These are phyloP conservation scores for Coracias cyanogaster DNA, from an alignment of 2,797 vertebrate species.

Conservation along the genomic window DNA sequence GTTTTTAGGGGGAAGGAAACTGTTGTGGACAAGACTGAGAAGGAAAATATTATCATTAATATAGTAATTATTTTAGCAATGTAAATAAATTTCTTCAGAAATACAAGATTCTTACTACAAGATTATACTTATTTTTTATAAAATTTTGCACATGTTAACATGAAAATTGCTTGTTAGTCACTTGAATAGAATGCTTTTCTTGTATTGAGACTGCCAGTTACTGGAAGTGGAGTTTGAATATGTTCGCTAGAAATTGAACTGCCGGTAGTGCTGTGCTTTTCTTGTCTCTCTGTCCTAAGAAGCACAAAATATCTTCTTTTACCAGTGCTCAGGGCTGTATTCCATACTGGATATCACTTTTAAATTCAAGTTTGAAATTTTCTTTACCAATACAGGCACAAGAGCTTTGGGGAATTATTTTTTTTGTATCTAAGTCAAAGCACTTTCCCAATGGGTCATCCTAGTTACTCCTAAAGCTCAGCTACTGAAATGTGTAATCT, in stretches of 20 bases:
- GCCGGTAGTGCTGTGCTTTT: neutral
- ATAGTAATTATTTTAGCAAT: neutral
- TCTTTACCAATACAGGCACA: neutral
- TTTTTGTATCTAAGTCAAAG: neutral
- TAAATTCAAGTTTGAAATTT: neutral
- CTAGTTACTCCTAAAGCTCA: neutral
- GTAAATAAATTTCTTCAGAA: neutral
- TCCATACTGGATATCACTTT: neutral
- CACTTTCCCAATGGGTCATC: neutral
- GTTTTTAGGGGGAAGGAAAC: neutral
- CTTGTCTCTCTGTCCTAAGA: neutral
- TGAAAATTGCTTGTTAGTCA: neutral
- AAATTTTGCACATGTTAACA: neutral
- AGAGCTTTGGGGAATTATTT: neutral
- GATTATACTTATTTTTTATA: neutral
- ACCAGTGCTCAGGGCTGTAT: neutral
- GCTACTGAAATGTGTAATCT: neutral
- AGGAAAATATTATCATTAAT: neutral
- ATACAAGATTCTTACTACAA: neutral
- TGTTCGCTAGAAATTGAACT: neutral
- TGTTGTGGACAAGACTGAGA: neutral
- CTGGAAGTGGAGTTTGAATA: neutral
- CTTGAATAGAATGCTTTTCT: neutral
- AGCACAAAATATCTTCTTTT: neutral
- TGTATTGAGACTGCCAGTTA: neutral